phyloP scores from a whole-genome alignment of 1,140 invertebrate genomes.

The Brachionus koreanus region DNA sequence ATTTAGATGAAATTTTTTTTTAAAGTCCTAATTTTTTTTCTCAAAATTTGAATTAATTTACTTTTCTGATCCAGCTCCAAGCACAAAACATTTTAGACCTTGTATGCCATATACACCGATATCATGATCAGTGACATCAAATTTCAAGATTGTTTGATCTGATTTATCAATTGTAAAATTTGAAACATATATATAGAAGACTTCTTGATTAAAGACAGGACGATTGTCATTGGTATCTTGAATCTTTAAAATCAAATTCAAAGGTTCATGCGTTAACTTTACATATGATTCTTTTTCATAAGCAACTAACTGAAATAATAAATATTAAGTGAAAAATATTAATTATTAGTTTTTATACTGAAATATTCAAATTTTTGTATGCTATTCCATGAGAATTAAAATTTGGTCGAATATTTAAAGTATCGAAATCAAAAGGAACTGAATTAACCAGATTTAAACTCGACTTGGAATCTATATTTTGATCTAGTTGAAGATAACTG shows the following conservation, averaged over 20 bases:
- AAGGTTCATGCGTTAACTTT: not conserved
- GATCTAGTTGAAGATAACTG: not conserved
- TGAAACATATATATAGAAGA: not conserved
- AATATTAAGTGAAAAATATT: not conserved
- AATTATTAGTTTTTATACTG: not conserved
- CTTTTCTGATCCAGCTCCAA: slow-evolving; percentile 9
- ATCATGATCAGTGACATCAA: slow-evolving; percentile 9
- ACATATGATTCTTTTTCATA: not conserved
- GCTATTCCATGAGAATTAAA: not conserved
- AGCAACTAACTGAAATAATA: not conserved
- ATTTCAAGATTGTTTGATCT: not conserved
- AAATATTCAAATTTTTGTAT: not conserved
- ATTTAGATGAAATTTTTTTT: too few species aligned
- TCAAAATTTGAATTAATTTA: not conserved
- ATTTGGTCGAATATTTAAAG: not conserved
- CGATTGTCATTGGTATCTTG: slow-evolving; percentile 32
- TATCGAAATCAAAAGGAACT: slow-evolving; percentile 26
- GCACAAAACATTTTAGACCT: not conserved
- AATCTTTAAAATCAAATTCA: not conserved
- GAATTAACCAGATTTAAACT: slow-evolving; percentile 1
- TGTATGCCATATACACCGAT: slow-evolving; percentile 28
- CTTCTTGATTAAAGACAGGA: not conserved
- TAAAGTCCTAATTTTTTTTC: not conserved
- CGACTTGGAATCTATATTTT: not conserved
- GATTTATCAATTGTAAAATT: not conserved